Base-by-base conservation (phyloP, 1,140 invertebrate genomes). In the Drosophila melanogaster region DNA sequence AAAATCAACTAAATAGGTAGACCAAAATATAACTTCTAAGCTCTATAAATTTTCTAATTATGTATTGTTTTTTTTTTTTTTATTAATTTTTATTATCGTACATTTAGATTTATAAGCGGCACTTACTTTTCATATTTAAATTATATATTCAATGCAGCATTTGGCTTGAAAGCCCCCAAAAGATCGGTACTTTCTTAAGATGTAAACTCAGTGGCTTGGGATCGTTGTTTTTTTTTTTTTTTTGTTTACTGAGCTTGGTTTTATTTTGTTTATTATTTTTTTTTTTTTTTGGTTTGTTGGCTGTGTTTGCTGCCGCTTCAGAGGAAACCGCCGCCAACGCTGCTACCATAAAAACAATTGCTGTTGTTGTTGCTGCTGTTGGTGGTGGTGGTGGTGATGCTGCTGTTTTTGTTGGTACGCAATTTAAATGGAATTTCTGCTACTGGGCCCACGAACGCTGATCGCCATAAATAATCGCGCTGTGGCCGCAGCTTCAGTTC, bases 351-450 rank as follows among this genome's bases (percentile, higher is more conserved):
- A 86, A 85, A 85, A 71, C 77, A 74, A 80, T 80, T 79, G 79
- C 70, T 81, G 69, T 58, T 64, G 59, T 66, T 81, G 43, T 51
- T 79, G 53, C 22, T 75, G 79, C 26, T 79, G 26, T 1, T 10
- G 30, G 1, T 30, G 26, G 6, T 26, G 26, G 26, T 26, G 6
- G 5, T 26, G 26, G 5, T 26, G 26, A 0, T 7, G 26, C 26
- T 26, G 30, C 46, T 79, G 51, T 35, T 78, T 74, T 55, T 79
- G 64, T 61, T 70, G 62, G 78, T 86, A 86, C 89, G 87, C 85
- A 90, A 90, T 89, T 90, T 89, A 89, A 89, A 89, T 89, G 84
- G 85, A 89, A 81, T 89, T 89, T 84, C 73, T 66, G 81, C 81
- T 84, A 84, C 81, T 84, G 81, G 81, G 78, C 81, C 77, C 78